A percentile compares a stretch with the other conserved stretches of the same genome.
phyloP scores from a whole-genome alignment of 2,888 invertebrate species.

The Dione juno region DNA sequence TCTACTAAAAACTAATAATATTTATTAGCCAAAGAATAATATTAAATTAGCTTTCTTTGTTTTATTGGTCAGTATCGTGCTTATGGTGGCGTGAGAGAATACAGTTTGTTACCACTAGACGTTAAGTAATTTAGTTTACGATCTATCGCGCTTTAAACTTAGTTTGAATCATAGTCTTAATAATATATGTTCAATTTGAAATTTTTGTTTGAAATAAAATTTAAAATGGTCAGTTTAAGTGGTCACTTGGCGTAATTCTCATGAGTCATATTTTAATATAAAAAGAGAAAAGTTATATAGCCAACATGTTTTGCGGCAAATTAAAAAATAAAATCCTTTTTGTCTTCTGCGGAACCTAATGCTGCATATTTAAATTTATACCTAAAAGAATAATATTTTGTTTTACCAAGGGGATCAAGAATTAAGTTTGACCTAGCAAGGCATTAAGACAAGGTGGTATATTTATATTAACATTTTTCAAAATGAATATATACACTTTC shows the following conservation, averaged over 20 bases:
- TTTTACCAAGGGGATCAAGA: too few relatives aligned
- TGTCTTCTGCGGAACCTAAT: too few relatives aligned
- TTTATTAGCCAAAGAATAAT: constrained; percentile 27
- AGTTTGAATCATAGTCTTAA: constrained; percentile 39
- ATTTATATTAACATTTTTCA: too few relatives aligned
- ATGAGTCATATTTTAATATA: neutral
- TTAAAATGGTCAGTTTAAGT: neutral
- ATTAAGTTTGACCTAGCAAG: too few relatives aligned
- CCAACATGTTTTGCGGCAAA: neutral
- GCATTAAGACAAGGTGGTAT: too few relatives aligned
- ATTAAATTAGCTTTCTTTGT: constrained; percentile 37
- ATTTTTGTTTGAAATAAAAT: neutral
- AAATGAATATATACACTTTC: too few relatives aligned
- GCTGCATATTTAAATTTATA: too few relatives aligned
- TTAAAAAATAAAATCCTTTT: neutral
- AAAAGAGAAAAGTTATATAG: neutral
- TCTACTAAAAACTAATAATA: constrained; percentile 8
- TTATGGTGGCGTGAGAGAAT: constrained; percentile 66
- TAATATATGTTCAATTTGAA: constrained; percentile 51
- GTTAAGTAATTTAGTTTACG: constrained; percentile 58
- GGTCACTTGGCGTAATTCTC: neutral
- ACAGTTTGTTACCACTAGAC: constrained; percentile 69
- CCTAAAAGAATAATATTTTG: too few relatives aligned
- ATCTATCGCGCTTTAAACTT: constrained; percentile 54
- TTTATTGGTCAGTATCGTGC: constrained; percentile 49